Conservation (phyloP, 2,888 invertebrate genomes). For the Zaprionus lineosus region DNA sequence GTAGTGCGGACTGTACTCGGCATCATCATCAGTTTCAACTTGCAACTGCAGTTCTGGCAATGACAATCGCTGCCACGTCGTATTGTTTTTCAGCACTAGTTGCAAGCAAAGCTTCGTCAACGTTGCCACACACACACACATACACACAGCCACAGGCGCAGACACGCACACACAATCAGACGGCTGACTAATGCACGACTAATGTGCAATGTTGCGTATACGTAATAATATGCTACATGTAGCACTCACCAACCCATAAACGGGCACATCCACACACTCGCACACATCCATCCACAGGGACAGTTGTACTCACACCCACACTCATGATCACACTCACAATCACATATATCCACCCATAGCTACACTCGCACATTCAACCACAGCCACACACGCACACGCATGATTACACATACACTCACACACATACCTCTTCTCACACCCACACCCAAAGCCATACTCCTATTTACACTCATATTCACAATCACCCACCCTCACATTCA, state of each 20-base stretch:
- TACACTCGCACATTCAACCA: no score
- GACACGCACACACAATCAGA: slow-evolving; percentile 53
- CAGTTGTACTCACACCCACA: no score
- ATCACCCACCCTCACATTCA: no score
- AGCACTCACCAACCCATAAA: slow-evolving; percentile 18
- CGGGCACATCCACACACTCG: background rate
- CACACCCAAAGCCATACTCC: no score
- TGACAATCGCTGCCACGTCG: slow-evolving; percentile 42
- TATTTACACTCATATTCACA: no score
- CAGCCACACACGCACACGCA: no score
- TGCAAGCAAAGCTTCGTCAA: slow-evolving; percentile 7
- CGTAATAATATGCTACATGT: slow-evolving; percentile 42
- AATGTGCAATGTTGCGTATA: slow-evolving; percentile 46
- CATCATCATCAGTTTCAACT: slow-evolving; percentile 36
- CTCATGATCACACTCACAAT: no score
- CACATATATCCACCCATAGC: no score
- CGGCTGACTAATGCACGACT: slow-evolving; percentile 49
- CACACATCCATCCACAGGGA: no score
- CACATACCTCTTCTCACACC: no score
- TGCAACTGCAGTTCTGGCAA: slow-evolving; percentile 36
- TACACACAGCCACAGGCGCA: slow-evolving; percentile 21
- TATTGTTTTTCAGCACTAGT: slow-evolving; percentile 39
- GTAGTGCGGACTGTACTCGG: slow-evolving; percentile 26
- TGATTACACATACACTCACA: no score
- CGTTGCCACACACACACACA: no score